These are phyloP conservation scores for Drosophila malerkotliana DNA, from an alignment of 1,140 invertebrate species.

Conservation along the genomic window DNA sequence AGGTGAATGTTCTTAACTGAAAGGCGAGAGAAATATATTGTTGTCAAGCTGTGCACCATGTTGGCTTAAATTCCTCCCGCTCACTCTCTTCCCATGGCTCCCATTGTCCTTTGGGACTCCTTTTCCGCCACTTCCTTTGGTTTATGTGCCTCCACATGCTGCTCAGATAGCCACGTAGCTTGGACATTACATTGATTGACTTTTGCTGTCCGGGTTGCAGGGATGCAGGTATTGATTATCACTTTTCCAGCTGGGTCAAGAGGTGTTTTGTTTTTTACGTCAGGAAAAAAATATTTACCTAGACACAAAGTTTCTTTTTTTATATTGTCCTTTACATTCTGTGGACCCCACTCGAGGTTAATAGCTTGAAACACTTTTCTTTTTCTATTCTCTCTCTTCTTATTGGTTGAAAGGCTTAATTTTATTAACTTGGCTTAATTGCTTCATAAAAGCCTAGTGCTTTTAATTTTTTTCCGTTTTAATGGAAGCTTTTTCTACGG, in stretches of 20 bases:
- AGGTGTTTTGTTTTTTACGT: neutral
- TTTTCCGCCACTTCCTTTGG: conserved; percentile 1
- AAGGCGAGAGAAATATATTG: conserved; percentile 48
- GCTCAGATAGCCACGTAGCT: conserved; percentile 41
- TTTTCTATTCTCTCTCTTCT: neutral
- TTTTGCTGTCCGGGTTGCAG: conserved; percentile 39
- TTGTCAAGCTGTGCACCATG: conserved; percentile 46
- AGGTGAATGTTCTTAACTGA: conserved; percentile 36
- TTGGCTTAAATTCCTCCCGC: conserved; percentile 10
- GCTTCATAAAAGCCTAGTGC: conserved; percentile 46
- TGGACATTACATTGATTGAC: conserved; percentile 62
- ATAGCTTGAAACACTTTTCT: conserved; percentile 20
- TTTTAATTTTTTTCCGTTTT: conserved; percentile 19
- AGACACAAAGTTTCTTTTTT: neutral
- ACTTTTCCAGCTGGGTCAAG: conserved; percentile 12
- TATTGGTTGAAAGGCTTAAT: conserved; percentile 26
- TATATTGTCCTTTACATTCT: neutral
- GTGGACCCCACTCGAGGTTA: conserved; percentile 14
- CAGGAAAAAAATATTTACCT: neutral
- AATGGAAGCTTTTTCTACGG: no score
- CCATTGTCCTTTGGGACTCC: neutral
- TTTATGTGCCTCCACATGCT: conserved; percentile 22
- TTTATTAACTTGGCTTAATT: conserved; percentile 51
- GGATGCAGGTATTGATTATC: conserved; percentile 27
- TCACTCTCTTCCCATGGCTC: neutral